Evolutionary conservation across 1,140 invertebrate species (phyloP), one percentile per base, ranked within the genome.

Genomic region (Pissodes strobi): DNA sequence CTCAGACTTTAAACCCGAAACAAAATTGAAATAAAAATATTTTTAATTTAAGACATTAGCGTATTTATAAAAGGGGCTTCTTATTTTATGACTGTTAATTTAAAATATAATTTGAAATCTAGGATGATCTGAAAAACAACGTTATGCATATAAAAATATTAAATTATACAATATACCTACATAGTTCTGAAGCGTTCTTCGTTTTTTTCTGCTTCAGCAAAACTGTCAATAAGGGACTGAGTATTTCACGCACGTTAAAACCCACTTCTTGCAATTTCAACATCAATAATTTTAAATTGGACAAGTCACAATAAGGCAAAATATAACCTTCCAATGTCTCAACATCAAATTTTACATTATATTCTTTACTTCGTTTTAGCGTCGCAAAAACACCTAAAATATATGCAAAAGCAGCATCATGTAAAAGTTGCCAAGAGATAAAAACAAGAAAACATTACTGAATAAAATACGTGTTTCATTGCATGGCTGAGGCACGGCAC

Each of bases 321-420:
- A 82, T 71, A 68, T 82, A 86, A n/a, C 78, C 55, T 46, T 79
- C 63, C 15, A 86, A 74, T 0, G 84, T 86, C 5, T 83, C 82
- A 21, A 74, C 73, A 68, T 86, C 83, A 0, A 81, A 71, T 30
- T 76, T 74, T 0, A 85, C 78, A 10, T 80, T 74, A 72, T 82
- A 77, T 10, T 76, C 37, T 2, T 78, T 51, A 82, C 85, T 85
- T 48, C 76, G 78, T 43, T 77, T 64, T 12, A 86, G 27, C 0
- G 81, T 76, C 18, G 80, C 75, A 70, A 84, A 81, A 60, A 86
- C 76, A 38, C 82, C 82, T 79, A 56, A 13, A 71, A 68, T 27
- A 27, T 27, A 5, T 27, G n/a, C n/a, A n/a, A n/a, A 68, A 67
- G 22, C 56, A 19, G n/a, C 30, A 56, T n/a, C n/a, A n/a, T n/a